phyloP scores from a whole-genome alignment of 2,888 invertebrate genomes.

The Hylaea fasciaria region DNA sequence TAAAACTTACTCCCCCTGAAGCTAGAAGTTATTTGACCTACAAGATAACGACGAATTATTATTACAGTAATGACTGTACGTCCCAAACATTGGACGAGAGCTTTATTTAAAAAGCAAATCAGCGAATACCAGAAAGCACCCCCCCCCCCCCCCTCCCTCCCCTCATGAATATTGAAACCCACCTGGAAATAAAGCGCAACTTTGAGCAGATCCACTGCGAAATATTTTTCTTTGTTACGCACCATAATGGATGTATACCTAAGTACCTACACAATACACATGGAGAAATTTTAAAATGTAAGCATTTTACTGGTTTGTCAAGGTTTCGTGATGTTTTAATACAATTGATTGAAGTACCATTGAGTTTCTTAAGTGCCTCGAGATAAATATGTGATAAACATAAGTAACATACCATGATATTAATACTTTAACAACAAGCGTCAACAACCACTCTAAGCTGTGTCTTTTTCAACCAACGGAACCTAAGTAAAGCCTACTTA shows the following conservation, averaged over 20 bases:
- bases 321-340: too few species aligned
- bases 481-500: not conserved
- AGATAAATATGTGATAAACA: too few species aligned
- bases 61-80: conserved; percentile 27
- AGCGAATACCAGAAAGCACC: conserved; percentile 23
- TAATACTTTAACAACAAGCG: too few species aligned
- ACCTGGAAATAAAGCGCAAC: conserved; percentile 31
- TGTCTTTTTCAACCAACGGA: not conserved
- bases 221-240: conserved; percentile 22
- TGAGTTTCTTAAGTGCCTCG: too few species aligned
- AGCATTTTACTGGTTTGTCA: not conserved
- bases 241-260: not conserved
- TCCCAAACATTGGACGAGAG: conserved; percentile 15
- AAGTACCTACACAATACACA: too few species aligned
- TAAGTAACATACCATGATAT: too few species aligned
- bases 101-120: conserved; percentile 33
- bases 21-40: too few species aligned
- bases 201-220: conserved; percentile 11
- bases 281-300: not conserved
- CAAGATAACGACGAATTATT: not conserved
- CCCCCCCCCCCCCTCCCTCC: too few species aligned
- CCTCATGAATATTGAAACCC: conserved; percentile 36
- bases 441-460: too few species aligned
- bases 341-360: too few species aligned
- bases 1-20: too few species aligned